A percentile compares a stretch with the other conserved stretches of the same genome.
phyloP scores from a whole-genome alignment of 2,797 vertebrate genomes.

The Anas acuta region DNA sequence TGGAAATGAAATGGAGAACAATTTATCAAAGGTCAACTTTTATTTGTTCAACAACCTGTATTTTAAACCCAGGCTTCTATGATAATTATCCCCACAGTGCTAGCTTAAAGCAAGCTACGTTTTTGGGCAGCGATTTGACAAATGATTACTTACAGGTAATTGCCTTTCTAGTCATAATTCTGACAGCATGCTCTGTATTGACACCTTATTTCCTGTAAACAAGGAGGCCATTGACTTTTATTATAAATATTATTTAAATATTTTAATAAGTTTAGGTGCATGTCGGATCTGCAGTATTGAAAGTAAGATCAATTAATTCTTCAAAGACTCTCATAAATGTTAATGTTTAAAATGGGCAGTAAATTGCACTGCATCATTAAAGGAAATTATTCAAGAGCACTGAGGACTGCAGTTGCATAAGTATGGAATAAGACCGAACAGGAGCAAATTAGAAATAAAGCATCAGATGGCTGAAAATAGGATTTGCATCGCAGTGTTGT shows the following conservation, averaged over 20 bases:
- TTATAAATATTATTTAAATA: constrained; percentile 33
- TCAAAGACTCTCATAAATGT: constrained; percentile 38
- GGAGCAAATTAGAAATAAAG: constrained; percentile 28
- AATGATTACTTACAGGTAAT: constrained; percentile 43
- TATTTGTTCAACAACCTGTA: not conserved
- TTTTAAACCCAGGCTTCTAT: not conserved
- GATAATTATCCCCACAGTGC: not conserved
- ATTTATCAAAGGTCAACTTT: constrained; percentile 35
- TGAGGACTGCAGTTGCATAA: constrained; percentile 9
- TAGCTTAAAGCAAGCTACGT: constrained; percentile 16
- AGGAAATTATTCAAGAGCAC: constrained; percentile 42
- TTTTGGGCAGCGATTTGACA: constrained; percentile 26
- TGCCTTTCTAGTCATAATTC: constrained; percentile 33
- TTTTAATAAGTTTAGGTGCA: constrained; percentile 21
- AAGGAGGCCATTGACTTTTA: not conserved
- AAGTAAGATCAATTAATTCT: constrained; percentile 48
- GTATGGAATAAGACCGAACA: not conserved
- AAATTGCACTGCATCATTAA: constrained; percentile 22
- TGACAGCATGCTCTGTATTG: not conserved
- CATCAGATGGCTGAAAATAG: not conserved
- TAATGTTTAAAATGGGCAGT: constrained; percentile 50
- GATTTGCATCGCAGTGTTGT: not conserved
- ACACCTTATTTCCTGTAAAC: constrained; percentile 36
- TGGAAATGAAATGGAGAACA: constrained; percentile 22
- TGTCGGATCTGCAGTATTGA: constrained; percentile 5